Evolutionary conservation across 1,140 invertebrate genomes (phyloP).

Genomic region (Drosophila mojavensis): DNA sequence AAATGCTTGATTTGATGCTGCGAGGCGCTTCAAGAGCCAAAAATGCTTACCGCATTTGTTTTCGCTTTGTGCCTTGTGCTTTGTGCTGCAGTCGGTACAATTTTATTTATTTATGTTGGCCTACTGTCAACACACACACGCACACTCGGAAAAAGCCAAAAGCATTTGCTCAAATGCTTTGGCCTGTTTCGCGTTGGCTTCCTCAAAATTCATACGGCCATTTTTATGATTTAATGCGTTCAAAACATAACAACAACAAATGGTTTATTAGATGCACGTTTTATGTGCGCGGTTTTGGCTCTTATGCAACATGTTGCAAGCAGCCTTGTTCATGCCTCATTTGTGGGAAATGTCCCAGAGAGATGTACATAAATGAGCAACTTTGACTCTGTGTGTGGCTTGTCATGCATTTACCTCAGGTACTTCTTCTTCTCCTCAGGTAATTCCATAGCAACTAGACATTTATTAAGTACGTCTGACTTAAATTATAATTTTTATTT

Average conservation of each 20-base stretch:
- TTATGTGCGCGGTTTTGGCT: conserved; percentile 45
- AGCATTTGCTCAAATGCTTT: conserved; percentile 57
- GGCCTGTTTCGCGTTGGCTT: conserved; percentile 24
- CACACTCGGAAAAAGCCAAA: conserved; percentile 27
- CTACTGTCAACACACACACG: conserved; percentile 54
- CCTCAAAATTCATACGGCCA: conserved; percentile 58
- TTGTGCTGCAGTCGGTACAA: conserved; percentile 7
- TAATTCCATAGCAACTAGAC: too few species aligned
- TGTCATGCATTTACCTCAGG: neutral
- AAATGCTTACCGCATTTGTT: conserved; percentile 2
- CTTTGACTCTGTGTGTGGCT: neutral
- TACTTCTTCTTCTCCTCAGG: too few species aligned
- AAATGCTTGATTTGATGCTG: conserved; percentile 56
- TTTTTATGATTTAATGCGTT: conserved; percentile 64
- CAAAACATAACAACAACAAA: conserved; percentile 30
- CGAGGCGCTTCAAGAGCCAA: conserved; percentile 37
- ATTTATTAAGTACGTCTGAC: too few species aligned
- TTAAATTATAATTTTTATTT: too few species aligned
- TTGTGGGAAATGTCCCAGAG: neutral
- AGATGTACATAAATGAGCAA: neutral
- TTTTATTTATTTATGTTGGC: conserved; percentile 63
- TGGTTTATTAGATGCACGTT: conserved; percentile 59
- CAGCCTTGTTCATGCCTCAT: neutral
- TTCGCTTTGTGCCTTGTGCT: neutral
- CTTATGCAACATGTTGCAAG: conserved; percentile 55